A percentile compares a stretch with the other conserved stretches of the same genome.
Evolutionary conservation across 2,888 invertebrate genomes (phyloP).

Genomic region (Ichneumon xanthorius): DNA sequence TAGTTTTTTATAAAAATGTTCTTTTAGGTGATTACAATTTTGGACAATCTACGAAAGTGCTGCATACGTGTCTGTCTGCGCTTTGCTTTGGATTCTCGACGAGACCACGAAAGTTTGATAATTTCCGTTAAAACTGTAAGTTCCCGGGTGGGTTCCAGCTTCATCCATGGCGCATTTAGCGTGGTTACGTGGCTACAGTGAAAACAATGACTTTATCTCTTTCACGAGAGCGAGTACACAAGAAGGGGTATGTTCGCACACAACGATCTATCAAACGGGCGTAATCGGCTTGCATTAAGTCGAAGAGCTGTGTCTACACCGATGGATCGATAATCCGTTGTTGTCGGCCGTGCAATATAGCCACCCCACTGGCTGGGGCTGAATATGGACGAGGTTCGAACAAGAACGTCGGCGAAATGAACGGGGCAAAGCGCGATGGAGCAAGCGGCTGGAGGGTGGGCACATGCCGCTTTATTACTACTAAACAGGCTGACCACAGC

Average conservation of each 20-base stretch:
- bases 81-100: neutral
- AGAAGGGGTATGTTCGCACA: neutral
- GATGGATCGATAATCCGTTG: conserved; percentile 59
- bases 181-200: neutral
- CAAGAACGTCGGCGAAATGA: conserved; percentile 13
- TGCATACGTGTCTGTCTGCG: neutral
- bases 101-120: neutral
- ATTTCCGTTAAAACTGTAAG: conserved; percentile 1
- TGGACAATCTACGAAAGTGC: neutral
- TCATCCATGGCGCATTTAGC: neutral
- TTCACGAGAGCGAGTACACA: neutral
- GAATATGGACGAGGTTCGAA: conserved; percentile 28
- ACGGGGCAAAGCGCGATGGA: conserved; percentile 14
- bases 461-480: conserved; percentile 77
- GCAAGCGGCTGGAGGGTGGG: conserved; percentile 31
- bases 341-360: conserved; percentile 50
- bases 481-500: conserved; percentile 79
- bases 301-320: conserved; percentile 51
- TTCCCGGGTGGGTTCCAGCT: neutral
- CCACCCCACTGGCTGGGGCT: neutral
- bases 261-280: conserved; percentile 20
- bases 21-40: neutral
- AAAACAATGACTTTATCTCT: conserved; percentile 18
- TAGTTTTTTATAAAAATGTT: neutral
- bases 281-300: conserved; percentile 49